Conservation (phyloP, 2,888 invertebrate species). For the Agrotis segetum region DNA sequence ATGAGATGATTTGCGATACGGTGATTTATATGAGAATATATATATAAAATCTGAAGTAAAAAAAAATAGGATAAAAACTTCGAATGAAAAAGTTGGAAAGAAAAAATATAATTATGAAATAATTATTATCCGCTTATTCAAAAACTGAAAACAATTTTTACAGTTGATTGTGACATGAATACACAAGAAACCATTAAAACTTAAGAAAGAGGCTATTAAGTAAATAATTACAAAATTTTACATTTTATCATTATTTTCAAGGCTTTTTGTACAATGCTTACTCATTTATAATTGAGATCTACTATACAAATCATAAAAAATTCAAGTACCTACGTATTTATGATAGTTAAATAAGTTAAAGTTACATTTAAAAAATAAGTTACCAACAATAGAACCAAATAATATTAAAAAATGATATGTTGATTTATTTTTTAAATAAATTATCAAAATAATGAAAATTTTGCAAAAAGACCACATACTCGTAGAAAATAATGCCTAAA, state of each 20-base stretch:
- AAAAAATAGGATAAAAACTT: too few species aligned
- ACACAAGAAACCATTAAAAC: not conserved
- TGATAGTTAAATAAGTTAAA: not conserved
- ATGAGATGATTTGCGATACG: too few species aligned
- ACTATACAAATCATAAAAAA: conserved; percentile 8
- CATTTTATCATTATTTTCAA: not conserved
- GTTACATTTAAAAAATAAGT: not conserved
- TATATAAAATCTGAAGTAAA: too few species aligned
- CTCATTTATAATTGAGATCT: conserved; percentile 16
- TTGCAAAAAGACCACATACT: not conserved
- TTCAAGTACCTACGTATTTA: not conserved
- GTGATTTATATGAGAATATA: too few species aligned
- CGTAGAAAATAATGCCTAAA: not conserved
- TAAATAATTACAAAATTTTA: conserved; percentile 1
- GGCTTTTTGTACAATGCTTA: not conserved
- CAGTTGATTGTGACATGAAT: not conserved
- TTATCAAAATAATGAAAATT: not conserved
- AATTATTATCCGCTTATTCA: not conserved
- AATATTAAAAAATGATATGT: conserved; percentile 26
- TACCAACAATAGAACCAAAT: conserved; percentile 7
- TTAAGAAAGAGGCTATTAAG: not conserved
- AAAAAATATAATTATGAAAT: not conserved
- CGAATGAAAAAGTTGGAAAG: not conserved
- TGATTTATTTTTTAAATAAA: conserved; percentile 15
- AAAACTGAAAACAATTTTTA: not conserved